These are phyloP conservation scores for Ichneumoninae sp. DNA, from an alignment of 2,888 invertebrate genomes.

Conservation along the genomic window DNA sequence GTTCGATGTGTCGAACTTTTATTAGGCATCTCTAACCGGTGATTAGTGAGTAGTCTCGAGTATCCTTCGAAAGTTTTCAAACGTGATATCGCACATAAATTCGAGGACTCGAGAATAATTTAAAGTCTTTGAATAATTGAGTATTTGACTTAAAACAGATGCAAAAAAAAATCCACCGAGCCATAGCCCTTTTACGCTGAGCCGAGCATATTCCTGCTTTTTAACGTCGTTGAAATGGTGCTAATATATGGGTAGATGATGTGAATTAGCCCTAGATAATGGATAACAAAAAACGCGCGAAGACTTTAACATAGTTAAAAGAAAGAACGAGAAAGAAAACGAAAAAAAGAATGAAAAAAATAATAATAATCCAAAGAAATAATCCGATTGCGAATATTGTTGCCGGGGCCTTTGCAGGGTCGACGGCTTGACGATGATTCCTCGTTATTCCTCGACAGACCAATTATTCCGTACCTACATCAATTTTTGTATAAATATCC, in stretches of 20 bases:
- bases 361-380: background rate
- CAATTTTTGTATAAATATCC: conserved; percentile 61
- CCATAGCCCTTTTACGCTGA: conserved; percentile 61
- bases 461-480: conserved; percentile 61
- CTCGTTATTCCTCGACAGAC: conserved; percentile 58
- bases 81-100: conserved; percentile 13
- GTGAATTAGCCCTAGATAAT: conserved; percentile 56
- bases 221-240: conserved; percentile 74
- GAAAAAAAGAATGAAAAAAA: background rate
- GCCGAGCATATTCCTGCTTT: conserved; percentile 67
- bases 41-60: conserved; percentile 37
- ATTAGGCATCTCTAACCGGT: conserved; percentile 48
- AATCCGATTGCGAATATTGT: conserved; percentile 40
- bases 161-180: conserved; percentile 53
- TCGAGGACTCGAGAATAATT: conserved; percentile 46
- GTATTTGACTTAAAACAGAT: conserved; percentile 39
- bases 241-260: conserved; percentile 74
- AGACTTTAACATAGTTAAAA: conserved; percentile 1
- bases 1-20: conserved; percentile 62
- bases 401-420: background rate
- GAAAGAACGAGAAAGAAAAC: conserved; percentile 24
- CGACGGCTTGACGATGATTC: conserved; percentile 32
- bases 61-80: conserved; percentile 10
- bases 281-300: background rate
- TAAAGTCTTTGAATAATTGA: conserved; percentile 29